phyloP scores from a whole-genome alignment of 2,888 invertebrate genomes.

The Schizotus pectinicornis region DNA sequence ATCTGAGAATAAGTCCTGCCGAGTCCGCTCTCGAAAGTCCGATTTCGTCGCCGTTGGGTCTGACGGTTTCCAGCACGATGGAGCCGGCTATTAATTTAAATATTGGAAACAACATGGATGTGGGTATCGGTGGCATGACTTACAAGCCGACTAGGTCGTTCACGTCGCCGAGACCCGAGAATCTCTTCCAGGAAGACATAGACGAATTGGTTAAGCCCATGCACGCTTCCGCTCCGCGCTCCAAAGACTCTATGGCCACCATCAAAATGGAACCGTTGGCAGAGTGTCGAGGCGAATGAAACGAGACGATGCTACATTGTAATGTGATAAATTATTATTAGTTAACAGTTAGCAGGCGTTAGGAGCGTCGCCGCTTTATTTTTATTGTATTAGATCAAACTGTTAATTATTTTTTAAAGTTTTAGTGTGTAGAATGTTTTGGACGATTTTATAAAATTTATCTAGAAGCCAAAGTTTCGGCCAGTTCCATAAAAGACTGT shows the following conservation, averaged over 20 bases:
- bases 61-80: slow-evolving; percentile 62
- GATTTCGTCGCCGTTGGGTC: slow-evolving; percentile 66
- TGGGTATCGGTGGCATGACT: slow-evolving; percentile 67
- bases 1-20: slow-evolving; percentile 59
- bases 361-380: slow-evolving; percentile 1
- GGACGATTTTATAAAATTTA: slow-evolving; percentile 58
- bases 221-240: slow-evolving; percentile 57
- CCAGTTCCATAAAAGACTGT: slow-evolving; percentile 72
- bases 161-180: slow-evolving; percentile 67
- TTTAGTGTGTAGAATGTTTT: slow-evolving; percentile 54
- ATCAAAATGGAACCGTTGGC: slow-evolving; percentile 77
- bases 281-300: slow-evolving; percentile 70
- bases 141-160: slow-evolving; percentile 69
- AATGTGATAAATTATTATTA: slow-evolving; percentile 59
- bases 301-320: slow-evolving; percentile 59
- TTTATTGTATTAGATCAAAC: slow-evolving; percentile 43
- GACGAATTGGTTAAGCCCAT: slow-evolving; percentile 69
- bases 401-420: slow-evolving; percentile 51
- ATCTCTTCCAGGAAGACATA: slow-evolving; percentile 68
- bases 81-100: slow-evolving; percentile 57
- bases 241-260: slow-evolving; percentile 64
- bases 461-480: slow-evolving; percentile 65
- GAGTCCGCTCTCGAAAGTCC: slow-evolving; percentile 64
- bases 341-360: slow-evolving; percentile 34
- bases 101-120: slow-evolving; percentile 62